Evolutionary conservation across 1,140 invertebrate genomes (phyloP).

Genomic region (Pseudomyrmex gracilis): DNA sequence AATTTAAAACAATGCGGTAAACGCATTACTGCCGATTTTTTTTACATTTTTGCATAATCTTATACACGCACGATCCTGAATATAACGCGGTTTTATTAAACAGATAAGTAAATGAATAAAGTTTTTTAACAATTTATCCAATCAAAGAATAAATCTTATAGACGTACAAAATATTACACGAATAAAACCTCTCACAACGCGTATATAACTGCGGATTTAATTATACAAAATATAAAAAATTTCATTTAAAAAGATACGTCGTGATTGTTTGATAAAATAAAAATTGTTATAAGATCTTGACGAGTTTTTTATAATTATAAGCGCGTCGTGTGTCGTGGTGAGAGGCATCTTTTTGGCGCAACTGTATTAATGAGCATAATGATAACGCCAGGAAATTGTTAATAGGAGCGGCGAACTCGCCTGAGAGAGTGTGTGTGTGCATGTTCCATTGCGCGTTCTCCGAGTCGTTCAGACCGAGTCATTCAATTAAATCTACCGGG

Average conservation of each 20-base stretch:
- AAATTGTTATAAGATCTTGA: neutral
- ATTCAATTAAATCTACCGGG: slow-evolving; percentile 60
- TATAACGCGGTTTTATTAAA: neutral
- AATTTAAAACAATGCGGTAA: slow-evolving; percentile 31
- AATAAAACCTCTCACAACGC: neutral
- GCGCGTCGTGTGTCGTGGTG: neutral
- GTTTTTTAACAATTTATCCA: neutral
- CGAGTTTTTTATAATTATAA: neutral
- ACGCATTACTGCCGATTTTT: slow-evolving; percentile 7
- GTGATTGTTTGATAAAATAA: neutral
- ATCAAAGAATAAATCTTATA: neutral
- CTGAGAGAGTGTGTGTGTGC: neutral
- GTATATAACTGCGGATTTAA: neutral
- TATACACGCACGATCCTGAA: neutral
- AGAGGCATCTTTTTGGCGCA: neutral
- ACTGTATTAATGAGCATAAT: slow-evolving; percentile 20
- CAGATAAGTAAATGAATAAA: slow-evolving; percentile 1
- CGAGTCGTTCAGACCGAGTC: slow-evolving; percentile 39
- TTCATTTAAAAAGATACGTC: no score
- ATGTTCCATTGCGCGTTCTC: neutral
- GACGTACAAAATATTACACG: neutral
- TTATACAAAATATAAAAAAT: no score
- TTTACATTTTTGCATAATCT: slow-evolving; percentile 17
- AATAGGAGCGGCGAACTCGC: slow-evolving; percentile 22
- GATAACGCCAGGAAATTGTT: slow-evolving; percentile 39